phyloP scores from a whole-genome alignment of 2,888 invertebrate genomes.

The Volucella zonaria region DNA sequence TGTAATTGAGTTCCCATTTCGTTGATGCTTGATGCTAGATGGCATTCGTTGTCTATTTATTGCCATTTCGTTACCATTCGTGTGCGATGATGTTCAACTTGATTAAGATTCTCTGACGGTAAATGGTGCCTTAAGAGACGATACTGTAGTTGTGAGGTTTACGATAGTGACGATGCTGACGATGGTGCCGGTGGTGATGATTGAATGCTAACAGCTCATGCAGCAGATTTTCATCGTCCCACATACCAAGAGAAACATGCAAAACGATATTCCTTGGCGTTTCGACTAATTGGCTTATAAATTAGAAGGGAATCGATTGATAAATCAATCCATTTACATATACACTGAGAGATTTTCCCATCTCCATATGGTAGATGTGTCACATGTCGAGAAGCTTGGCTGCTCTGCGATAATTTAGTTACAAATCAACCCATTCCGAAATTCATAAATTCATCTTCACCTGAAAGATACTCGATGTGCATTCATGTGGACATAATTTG shows the following conservation, averaged over 20 bases:
- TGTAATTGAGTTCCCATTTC: conserved; percentile 80
- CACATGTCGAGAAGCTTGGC: conserved; percentile 32
- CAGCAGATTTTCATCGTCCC: conserved; percentile 18
- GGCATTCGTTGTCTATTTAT: neutral
- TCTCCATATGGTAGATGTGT: conserved; percentile 14
- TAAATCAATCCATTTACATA: conserved; percentile 64
- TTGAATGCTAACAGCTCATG: conserved; percentile 67
- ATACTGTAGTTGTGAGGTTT: too few species aligned
- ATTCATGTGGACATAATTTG: conserved; percentile 58
- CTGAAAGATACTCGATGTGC: conserved; percentile 32
- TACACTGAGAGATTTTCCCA: conserved; percentile 9
- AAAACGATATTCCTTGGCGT: conserved; percentile 55
- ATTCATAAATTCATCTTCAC: conserved; percentile 28
- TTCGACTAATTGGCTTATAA: conserved; percentile 72
- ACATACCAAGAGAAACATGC: conserved; percentile 23
- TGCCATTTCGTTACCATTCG: conserved; percentile 1
- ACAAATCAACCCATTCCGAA: conserved; percentile 12
- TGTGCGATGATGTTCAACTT: conserved; percentile 71
- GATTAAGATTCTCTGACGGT: conserved; percentile 64
- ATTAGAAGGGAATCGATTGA: conserved; percentile 74
- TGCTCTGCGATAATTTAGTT: conserved; percentile 65
- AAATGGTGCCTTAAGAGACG: conserved; percentile 48
- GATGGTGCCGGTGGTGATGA: conserved; percentile 47
- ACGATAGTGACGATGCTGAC: conserved; percentile 10
- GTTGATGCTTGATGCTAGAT: neutral